These are phyloP conservation scores for Gobio gobio DNA, from an alignment of 2,113 vertebrate species.

Conservation along the genomic window DNA sequence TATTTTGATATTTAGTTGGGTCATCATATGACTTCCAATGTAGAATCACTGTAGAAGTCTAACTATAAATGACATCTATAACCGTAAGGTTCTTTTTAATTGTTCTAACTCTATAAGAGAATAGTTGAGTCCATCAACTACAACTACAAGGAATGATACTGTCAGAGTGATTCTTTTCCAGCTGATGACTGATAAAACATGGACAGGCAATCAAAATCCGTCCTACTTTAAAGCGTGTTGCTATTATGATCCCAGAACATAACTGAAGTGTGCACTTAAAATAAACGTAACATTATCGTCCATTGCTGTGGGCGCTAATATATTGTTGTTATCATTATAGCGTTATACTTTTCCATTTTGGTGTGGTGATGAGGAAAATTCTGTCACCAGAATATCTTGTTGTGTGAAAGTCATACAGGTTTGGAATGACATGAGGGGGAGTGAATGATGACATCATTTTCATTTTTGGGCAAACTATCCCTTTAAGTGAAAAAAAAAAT, in stretches of 20 bases:
- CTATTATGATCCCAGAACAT: background rate
- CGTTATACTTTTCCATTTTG: too few species aligned
- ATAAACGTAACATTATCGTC: background rate
- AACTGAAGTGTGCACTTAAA: background rate
- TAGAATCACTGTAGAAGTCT: too few species aligned
- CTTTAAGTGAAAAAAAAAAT: background rate
- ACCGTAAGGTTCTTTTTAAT: too few species aligned
- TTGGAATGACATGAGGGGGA: background rate
- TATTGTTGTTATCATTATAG: background rate
- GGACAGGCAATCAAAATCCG: background rate
- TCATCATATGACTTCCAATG: too few species aligned
- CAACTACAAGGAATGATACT: background rate
- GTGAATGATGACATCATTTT: background rate
- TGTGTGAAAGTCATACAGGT: background rate
- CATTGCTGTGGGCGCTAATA: background rate
- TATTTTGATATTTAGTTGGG: too few species aligned
- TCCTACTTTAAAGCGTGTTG: background rate
- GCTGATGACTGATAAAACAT: too few species aligned
- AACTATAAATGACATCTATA: too few species aligned
- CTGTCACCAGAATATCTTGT: background rate
- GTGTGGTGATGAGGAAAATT: background rate
- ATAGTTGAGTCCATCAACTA: too few species aligned
- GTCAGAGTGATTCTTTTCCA: background rate
- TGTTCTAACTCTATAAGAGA: too few species aligned
- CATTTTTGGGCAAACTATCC: background rate